These are phyloP conservation scores for Agonopterix arenella DNA, from an alignment of 2,888 invertebrate species.

Conservation along the genomic window DNA sequence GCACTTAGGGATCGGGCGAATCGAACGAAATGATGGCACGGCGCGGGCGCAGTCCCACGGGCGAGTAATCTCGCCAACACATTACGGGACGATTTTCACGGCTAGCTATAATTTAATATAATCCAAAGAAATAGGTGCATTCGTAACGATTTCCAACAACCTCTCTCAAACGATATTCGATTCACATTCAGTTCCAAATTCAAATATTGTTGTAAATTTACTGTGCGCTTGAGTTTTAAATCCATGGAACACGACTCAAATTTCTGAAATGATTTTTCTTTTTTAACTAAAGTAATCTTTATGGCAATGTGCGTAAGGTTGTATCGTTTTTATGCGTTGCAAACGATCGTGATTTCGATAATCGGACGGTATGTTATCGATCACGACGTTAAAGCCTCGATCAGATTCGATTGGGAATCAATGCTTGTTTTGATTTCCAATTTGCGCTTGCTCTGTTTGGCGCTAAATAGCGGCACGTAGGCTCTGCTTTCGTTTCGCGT, in stretches of 20 bases:
- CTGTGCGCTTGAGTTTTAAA: conserved; percentile 21
- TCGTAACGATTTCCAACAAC: conserved; percentile 35
- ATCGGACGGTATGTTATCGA: conserved; percentile 70
- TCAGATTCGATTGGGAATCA: conserved; percentile 69
- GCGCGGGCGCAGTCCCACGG: conserved; percentile 63
- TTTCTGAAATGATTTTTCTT: conserved; percentile 23
- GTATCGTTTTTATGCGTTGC: conserved; percentile 20
- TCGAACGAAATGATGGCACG: conserved; percentile 56
- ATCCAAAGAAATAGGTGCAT: conserved; percentile 73
- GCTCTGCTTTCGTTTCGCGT: conserved; percentile 42
- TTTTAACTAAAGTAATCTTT: conserved; percentile 19
- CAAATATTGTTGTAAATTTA: conserved; percentile 6
- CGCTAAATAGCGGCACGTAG: conserved; percentile 75
- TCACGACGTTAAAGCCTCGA: conserved; percentile 68
- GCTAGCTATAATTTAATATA: conserved; percentile 75
- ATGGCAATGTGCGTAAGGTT: conserved; percentile 20
- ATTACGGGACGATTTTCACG: conserved; percentile 74
- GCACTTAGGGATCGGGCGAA: conserved; percentile 54
- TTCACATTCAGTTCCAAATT: conserved; percentile 19
- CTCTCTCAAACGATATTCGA: conserved; percentile 26
- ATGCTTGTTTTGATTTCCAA: conserved; percentile 76
- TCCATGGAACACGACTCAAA: conserved; percentile 28
- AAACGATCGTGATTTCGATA: conserved; percentile 71
- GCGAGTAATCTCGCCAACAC: conserved; percentile 64
- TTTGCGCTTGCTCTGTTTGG: conserved; percentile 71